A percentile compares a stretch with the other conserved stretches of the same genome.
phyloP scores from a whole-genome alignment of 2,797 vertebrate species.

The Arrhamphus sclerolepis region DNA sequence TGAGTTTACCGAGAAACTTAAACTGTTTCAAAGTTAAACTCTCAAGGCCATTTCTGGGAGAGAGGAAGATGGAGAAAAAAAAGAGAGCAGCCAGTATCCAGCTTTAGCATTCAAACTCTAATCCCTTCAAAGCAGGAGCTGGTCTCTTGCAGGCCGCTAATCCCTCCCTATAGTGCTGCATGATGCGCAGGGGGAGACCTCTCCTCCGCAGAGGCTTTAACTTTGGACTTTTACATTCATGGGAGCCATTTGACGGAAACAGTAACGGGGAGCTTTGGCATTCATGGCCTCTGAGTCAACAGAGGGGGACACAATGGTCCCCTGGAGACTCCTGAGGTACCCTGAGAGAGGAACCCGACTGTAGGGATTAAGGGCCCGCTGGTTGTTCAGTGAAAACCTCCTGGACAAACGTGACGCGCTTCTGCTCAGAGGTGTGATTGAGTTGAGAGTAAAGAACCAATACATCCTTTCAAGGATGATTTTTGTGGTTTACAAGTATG shows the following conservation, averaged over 20 bases:
- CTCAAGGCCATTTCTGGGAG: slow-evolving; percentile 12
- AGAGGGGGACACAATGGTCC: slow-evolving; percentile 70
- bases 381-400: slow-evolving; percentile 14
- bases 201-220: slow-evolving; percentile 71
- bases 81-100: slow-evolving; percentile 67
- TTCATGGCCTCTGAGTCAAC: slow-evolving; percentile 81
- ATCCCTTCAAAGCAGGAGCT: slow-evolving; percentile 75
- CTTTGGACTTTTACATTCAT: slow-evolving; percentile 84
- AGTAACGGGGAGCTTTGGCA: slow-evolving; percentile 78
- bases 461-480: background rate
- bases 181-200: slow-evolving; percentile 59
- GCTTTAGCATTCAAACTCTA: slow-evolving; percentile 62
- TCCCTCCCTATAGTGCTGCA: slow-evolving; percentile 72
- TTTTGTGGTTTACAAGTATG: slow-evolving; percentile 1
- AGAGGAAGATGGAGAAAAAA: slow-evolving; percentile 20
- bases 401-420: slow-evolving; percentile 10
- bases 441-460: slow-evolving; percentile 18
- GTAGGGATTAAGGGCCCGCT: slow-evolving; percentile 58
- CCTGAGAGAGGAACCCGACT: slow-evolving; percentile 61
- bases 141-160: slow-evolving; percentile 77
- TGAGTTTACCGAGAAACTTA: slow-evolving; percentile 78
- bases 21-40: slow-evolving; percentile 77
- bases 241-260: slow-evolving; percentile 76
- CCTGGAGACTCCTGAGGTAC: slow-evolving; percentile 64
- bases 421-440: slow-evolving; percentile 26